Evolutionary conservation across 2,113 vertebrate genomes (phyloP), one percentile per base, ranked within the genome.

Genomic region (Rhombomys opimus): DNA sequence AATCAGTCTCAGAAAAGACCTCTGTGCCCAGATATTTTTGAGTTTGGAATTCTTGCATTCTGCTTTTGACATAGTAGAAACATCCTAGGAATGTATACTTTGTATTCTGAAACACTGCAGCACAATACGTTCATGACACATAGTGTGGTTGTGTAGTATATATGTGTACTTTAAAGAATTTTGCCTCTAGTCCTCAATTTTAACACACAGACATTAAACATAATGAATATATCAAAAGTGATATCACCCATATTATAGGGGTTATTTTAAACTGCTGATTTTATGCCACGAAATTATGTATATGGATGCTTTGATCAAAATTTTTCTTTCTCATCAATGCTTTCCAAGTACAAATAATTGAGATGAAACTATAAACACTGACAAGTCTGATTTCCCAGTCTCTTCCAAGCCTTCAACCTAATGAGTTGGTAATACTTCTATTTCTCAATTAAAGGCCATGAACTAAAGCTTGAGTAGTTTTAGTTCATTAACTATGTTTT

Each of bases 21-120:
- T 5, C 46, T 46, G 46, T 46, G 4, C 46, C 46, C 46, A 46
- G 46, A 46, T 46, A 46, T 46, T 46, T 46, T 46, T 87, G 41
- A 87, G 38, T 95, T 52, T 52, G 92, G 54, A 98, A 96, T 73
- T 81, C 46, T 84, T 87, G 84, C 25, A 91, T 97, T 96, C 73
- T 97, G 15, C 8, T 59, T n/a, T 95, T 38, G 75, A 50, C 81
- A 93, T 94, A 18, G 80, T 86, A 96, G 77, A 63, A 70, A 72
- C 61, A 93, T 87, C 67, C 0, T 85, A 41, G 78, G 87, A 25
- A 89, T 92, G 81, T 5, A 9, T 85, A 72, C 94, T 98, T 96
- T 65, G 50, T 95, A 95, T 38, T 25, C 32, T 96, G 65, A 97
- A 94, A 67, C 0, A 88, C 65, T 96, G 30, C 25, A 95, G 32